These are phyloP conservation scores for Hydrotaea cyrtoneurina DNA, from an alignment of 2,888 invertebrate genomes.

Conservation along the genomic window DNA sequence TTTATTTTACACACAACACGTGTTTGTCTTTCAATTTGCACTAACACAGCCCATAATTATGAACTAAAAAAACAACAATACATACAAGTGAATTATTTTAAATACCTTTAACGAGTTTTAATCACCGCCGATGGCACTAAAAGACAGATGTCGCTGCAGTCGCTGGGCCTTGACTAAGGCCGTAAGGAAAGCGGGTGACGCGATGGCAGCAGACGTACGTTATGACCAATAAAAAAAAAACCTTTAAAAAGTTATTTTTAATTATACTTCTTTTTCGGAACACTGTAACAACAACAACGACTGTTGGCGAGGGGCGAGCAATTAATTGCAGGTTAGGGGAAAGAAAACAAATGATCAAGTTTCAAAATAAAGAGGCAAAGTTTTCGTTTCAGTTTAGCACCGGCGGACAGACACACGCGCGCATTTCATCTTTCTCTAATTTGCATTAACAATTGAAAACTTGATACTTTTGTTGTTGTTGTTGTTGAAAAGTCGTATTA, in stretches of 20 bases:
- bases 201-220: background rate
- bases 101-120: conserved; percentile 40
- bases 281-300: conserved; percentile 20
- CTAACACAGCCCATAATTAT: background rate
- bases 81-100: conserved; percentile 8
- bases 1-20: too few species aligned
- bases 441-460: conserved; percentile 11
- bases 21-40: too few species aligned
- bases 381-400: background rate
- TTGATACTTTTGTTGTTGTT: background rate
- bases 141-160: conserved; percentile 56
- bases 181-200: background rate
- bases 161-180: background rate
- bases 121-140: conserved; percentile 58
- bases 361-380: conserved; percentile 31
- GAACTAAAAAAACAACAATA: background rate
- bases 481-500: conserved; percentile 42
- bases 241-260: conserved; percentile 36
- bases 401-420: too few species aligned
- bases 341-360: conserved; percentile 45
- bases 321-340: background rate
- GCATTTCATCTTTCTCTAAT: background rate
- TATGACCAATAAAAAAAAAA: conserved; percentile 42
- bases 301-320: background rate
- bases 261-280: conserved; percentile 28